phyloP scores from a whole-genome alignment of 2,113 vertebrate species.

The Deroptyus accipitrinus region DNA sequence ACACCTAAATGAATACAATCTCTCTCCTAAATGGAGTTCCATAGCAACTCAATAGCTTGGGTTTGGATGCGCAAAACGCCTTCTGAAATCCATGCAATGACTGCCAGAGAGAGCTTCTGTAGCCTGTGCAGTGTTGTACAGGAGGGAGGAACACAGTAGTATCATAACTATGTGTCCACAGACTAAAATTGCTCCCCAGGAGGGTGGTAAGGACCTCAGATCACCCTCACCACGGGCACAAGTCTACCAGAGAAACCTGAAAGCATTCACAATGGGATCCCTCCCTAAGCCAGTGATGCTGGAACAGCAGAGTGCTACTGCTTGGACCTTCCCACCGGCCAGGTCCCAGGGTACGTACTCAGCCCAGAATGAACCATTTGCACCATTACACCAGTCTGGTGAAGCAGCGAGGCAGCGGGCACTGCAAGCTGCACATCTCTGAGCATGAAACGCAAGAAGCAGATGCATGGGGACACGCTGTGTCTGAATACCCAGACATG shows the following conservation, averaged over 20 bases:
- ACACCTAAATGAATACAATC: background rate
- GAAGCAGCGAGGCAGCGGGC: background rate
- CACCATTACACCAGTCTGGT: background rate
- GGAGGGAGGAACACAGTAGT: background rate
- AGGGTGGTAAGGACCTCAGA: background rate
- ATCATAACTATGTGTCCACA: background rate
- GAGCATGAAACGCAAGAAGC: background rate
- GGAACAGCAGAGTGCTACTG: background rate
- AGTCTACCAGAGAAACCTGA: background rate
- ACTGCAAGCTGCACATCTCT: background rate
- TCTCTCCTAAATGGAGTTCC: background rate
- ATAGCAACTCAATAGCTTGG: background rate
- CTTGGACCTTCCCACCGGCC: background rate
- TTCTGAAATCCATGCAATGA: rapidly evolving
- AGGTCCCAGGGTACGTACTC: rapidly evolving
- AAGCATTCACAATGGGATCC: background rate
- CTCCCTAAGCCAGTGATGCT: background rate
- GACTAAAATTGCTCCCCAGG: background rate
- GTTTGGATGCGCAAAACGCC: background rate
- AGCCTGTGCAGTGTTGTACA: rapidly evolving
- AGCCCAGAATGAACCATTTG: background rate
- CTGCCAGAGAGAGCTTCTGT: background rate
- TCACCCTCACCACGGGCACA: background rate
- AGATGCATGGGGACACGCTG: rapidly evolving
- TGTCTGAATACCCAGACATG: background rate